Percentiles rank a stretch among this genome's conserved stretches.
These are phyloP conservation scores for Rhinella marina DNA, from an alignment of 2,797 vertebrate genomes.

Conservation along the genomic window DNA sequence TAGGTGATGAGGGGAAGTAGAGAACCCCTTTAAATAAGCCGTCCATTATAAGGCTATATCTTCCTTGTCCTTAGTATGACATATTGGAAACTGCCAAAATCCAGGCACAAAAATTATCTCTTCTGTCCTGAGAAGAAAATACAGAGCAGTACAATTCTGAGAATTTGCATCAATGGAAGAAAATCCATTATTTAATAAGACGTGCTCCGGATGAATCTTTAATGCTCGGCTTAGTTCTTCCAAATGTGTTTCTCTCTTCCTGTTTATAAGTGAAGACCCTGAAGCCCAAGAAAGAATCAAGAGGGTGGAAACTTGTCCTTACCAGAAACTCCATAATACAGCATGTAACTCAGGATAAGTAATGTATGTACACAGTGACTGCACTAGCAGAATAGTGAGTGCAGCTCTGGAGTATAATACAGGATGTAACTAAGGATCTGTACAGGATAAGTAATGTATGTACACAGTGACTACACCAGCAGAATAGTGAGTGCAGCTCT, in stretches of 20 bases:
- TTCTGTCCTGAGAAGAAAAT: not conserved
- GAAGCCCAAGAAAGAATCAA: not conserved
- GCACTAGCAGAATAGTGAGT: too few species aligned
- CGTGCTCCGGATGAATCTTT: slow-evolving; percentile 46
- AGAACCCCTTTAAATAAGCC: not conserved
- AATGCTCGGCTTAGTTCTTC: slow-evolving; percentile 24
- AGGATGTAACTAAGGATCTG: too few species aligned
- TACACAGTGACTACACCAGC: too few species aligned
- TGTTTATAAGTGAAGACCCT: not conserved
- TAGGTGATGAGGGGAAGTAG: not conserved
- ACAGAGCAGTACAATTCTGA: not conserved
- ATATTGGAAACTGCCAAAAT: not conserved
- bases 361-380: too few species aligned
- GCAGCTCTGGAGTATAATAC: too few species aligned
- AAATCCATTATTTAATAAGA: slow-evolving; percentile 50
- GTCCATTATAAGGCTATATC: not conserved
- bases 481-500: too few species aligned
- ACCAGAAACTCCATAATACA: not conserved
- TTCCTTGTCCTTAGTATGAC: too few species aligned
- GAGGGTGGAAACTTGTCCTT: not conserved
- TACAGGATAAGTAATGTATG: too few species aligned
- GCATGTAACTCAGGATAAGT: too few species aligned
- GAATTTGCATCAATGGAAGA: slow-evolving; percentile 2
- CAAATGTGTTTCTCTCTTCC: slow-evolving; percentile 6
- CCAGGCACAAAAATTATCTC: not conserved